Evolutionary conservation across 2,888 invertebrate genomes (phyloP).

Genomic region (Brachyptera risi): DNA sequence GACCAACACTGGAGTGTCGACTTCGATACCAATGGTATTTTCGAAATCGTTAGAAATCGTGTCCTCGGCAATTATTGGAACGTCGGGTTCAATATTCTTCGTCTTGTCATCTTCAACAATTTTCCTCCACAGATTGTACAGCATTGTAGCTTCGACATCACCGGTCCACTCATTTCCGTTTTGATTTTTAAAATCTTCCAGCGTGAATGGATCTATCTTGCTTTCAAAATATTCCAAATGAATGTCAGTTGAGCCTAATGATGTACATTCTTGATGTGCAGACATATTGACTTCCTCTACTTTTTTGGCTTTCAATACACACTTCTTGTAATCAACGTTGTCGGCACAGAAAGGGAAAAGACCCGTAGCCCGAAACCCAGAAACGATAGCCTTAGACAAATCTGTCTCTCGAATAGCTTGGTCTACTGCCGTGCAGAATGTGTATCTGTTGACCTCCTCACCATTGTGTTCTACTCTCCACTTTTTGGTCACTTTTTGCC

Average conservation of each 20-base stretch:
- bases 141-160: neutral
- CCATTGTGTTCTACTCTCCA: constrained; percentile 29
- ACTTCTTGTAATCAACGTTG: constrained; percentile 32
- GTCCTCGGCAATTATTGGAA: too few relatives aligned
- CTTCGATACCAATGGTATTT: too few relatives aligned
- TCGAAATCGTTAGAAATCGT: too few relatives aligned
- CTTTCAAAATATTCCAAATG: neutral
- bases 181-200: neutral
- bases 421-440: constrained; percentile 29
- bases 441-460: constrained; percentile 31
- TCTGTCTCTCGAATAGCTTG: constrained; percentile 16
- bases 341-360: constrained; percentile 30
- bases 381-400: constrained; percentile 27
- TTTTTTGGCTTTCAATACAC: too few relatives aligned
- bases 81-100: too few relatives aligned
- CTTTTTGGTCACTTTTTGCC: constrained; percentile 31
- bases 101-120: neutral
- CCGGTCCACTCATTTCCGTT: neutral
- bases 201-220: neutral
- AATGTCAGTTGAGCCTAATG: neutral
- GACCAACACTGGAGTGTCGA: too few relatives aligned
- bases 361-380: constrained; percentile 29
- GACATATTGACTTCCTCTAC: too few relatives aligned
- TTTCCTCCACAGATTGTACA: neutral
- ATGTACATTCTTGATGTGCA: too few relatives aligned